Base-by-base conservation (phyloP, 2,888 invertebrate species). In the Drosophila neotestacea region DNA sequence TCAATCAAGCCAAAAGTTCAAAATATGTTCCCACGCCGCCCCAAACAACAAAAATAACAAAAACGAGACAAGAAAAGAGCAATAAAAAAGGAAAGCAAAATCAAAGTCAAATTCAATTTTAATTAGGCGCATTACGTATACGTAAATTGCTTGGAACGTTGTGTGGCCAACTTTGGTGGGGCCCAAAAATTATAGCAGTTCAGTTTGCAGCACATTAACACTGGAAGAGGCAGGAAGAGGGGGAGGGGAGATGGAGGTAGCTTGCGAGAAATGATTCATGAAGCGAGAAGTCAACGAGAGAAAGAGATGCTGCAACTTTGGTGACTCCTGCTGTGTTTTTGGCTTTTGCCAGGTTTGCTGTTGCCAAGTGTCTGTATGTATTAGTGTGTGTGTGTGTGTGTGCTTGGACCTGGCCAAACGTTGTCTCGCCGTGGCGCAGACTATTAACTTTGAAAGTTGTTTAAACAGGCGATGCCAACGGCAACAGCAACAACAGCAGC, bases 401-500 rank as follows among this genome's bases (percentile, higher is more conserved):
- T 44, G 34, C 70, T 73, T 54, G 55, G 73, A 80, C 63, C 59
- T 66, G 66, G 77, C 59, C 47, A 56, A 68, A 67, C 61, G 61
- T 59, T 65, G 91, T 90, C 90, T 90, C 91, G 90, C 89, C 90
- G 74, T 80, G 73, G 78, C 79, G 90, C 83, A 90, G 91, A 90
- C 90, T 90, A 84, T 78, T 82, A 90, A 88, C 82, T 90, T 90
- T 89, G 90, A 88, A 89, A 88, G 89, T 88, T 89, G 89, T 87
- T 85, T 89, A 89, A 89, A 82, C 87, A 88, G 89, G 89, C 89
- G 79, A 74, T 60, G 89, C 86, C 83, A 74, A 56, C 73, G 70
- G 56, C 72, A 69, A 34, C 38, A 54, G 39, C 32, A 32, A 32
- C 36, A 36, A 9, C 36, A 34, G 9, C 34, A 34, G 34, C 65